phyloP scores from a whole-genome alignment of 2,888 invertebrate species.

The Drosophila subquinaria region DNA sequence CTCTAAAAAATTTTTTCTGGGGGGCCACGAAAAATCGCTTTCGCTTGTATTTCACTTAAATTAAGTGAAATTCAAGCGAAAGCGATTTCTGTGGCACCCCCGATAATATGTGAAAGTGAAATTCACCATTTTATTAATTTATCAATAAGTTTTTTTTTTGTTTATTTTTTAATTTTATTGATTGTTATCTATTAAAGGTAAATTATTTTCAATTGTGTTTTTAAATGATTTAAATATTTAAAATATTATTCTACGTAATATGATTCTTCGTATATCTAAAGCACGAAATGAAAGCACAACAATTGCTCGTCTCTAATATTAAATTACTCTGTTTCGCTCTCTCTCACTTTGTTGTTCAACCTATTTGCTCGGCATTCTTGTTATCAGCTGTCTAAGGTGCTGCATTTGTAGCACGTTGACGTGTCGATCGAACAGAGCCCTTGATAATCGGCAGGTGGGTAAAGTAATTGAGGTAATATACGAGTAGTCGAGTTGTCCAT shows the following conservation, averaged over 20 bases:
- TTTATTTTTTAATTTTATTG: no score
- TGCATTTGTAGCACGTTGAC: constrained; percentile 5
- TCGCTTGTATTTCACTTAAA: no score
- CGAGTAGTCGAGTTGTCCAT: not conserved
- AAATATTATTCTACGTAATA: no score
- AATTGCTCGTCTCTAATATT: constrained; percentile 28
- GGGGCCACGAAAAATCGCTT: no score
- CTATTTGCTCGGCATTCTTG: constrained; percentile 7
- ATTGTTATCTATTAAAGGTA: no score
- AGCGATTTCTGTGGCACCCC: no score
- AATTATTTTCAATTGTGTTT: no score
- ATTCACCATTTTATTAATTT: no score
- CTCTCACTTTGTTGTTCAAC: not conserved
- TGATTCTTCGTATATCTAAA: not conserved
- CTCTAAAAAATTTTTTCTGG: not conserved
- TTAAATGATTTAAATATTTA: no score
- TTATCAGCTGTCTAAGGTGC: constrained; percentile 42
- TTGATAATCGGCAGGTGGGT: constrained; percentile 46
- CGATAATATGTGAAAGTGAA: not conserved
- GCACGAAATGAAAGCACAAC: not conserved
- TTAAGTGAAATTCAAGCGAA: no score
- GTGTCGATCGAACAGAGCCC: constrained; percentile 23
- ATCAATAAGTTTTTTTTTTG: no score
- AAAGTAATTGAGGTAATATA: constrained; percentile 34
- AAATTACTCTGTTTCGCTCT: not conserved